These are phyloP conservation scores for Euwallacea fornicatus DNA, from an alignment of 1,140 invertebrate genomes.

Conservation along the genomic window DNA sequence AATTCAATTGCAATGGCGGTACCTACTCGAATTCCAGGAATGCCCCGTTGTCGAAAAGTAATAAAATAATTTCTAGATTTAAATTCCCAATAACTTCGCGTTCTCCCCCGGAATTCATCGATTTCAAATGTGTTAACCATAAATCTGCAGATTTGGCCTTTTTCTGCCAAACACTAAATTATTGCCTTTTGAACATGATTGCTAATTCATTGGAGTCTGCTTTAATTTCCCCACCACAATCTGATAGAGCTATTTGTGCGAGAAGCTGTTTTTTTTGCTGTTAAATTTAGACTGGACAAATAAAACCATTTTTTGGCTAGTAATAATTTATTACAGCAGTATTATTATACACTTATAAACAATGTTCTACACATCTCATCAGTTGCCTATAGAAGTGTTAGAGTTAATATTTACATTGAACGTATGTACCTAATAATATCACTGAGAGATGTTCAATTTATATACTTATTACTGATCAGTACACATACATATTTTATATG, in stretches of 20 bases:
- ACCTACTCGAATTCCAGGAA: background rate
- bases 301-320: background rate
- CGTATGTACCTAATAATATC: background rate
- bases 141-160: conserved; percentile 32
- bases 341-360: conserved; percentile 34
- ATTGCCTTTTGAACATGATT: conserved; percentile 32
- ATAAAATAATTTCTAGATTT: conserved; percentile 24
- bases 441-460: too few species aligned
- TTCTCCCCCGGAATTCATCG: conserved; percentile 30
- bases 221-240: conserved; percentile 2
- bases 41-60: background rate
- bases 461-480: too few species aligned
- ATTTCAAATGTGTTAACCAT: conserved; percentile 34
- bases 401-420: conserved; percentile 24
- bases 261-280: background rate
- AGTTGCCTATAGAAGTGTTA: conserved; percentile 17
- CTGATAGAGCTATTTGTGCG: background rate
- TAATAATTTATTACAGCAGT: conserved; percentile 29
- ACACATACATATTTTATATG: too few species aligned
- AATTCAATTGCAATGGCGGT: background rate
- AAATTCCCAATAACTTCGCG: conserved; percentile 31
- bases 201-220: conserved; percentile 31
- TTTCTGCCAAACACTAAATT: conserved; percentile 24
- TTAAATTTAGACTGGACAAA: background rate
- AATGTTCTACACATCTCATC: conserved; percentile 26